A percentile compares a stretch with the other conserved stretches of the same genome.
Conservation (phyloP, 2,888 invertebrate species). For the Megamerina dolium region DNA sequence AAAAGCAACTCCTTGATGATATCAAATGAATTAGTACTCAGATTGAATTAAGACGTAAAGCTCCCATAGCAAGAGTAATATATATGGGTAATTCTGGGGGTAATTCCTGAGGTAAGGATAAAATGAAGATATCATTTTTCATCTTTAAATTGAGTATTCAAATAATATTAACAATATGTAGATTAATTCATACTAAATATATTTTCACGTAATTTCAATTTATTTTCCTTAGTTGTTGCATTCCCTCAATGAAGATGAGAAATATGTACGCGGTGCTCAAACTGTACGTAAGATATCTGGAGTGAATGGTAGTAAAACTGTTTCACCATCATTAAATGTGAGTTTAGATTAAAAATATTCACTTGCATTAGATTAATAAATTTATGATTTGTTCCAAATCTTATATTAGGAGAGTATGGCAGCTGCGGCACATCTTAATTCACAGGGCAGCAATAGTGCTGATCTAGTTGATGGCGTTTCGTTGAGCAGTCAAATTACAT, state of each 20-base stretch:
- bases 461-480: constrained; percentile 37
- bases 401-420: constrained; percentile 14
- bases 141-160: too few species aligned
- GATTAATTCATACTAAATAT: background rate
- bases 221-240: constrained; percentile 59
- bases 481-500: constrained; percentile 37
- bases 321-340: constrained; percentile 41
- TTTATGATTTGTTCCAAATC: background rate
- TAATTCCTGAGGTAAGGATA: too few species aligned
- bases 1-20: too few species aligned
- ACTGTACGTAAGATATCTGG: constrained; percentile 24
- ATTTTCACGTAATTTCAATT: background rate
- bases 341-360: constrained; percentile 16
- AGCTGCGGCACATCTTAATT: constrained; percentile 24
- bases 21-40: too few species aligned
- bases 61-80: too few species aligned
- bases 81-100: too few species aligned
- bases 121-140: too few species aligned
- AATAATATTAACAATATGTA: too few species aligned
- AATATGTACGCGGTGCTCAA: constrained; percentile 22
- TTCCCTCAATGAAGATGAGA: constrained; percentile 71
- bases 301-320: constrained; percentile 33
- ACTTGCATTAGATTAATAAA: background rate
- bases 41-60: too few species aligned
- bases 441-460: constrained; percentile 23